Base-by-base conservation (phyloP, 1,140 invertebrate genomes). In the Brachionus calyciflorus region DNA sequence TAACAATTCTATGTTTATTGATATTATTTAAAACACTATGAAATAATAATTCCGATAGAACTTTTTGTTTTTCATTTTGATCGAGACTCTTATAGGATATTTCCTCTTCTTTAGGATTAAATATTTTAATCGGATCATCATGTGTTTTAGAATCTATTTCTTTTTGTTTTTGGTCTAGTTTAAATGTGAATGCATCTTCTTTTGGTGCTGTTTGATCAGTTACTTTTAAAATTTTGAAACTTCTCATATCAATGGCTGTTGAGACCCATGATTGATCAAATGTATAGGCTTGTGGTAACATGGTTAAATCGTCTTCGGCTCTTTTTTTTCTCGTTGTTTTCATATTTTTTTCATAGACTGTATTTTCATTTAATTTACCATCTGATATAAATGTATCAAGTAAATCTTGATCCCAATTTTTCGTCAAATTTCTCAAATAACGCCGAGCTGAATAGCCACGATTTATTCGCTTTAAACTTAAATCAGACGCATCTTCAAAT, bases 381-480 rank as follows among this genome's bases (percentile, higher is more conserved):
- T 73, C 69, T 26, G 69, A 73, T 65, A 73, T 73, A 55, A 73
- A 73, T 5, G 46, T 73, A 19, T 73, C 51, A 3, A 73, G 17
- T 21, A 73, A 19, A 30, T 49, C 46, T 21, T 73, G 69, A 49
- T 73, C 69, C 69, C 69, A 73, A 37, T 49, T 51, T 73, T 73
- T 73, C 17, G 69, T 73, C 21, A 73, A 55, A 51, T 49, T 73
- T 49, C 69, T 49, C 24, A 73, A 51, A 19, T 73, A 55, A 37
- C 46, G 69, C 7, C 69, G n/a, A 17, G 60, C 60, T 37, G 60
- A 65, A 44, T 44, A 65, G 1, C 60, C 60, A 9, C 60, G 60
- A 4, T 65, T 65, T 41, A 65, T 65, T 65, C 30, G 26, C 10
- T 60, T 60, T 19, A 17, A 9, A 37, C 37, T 60, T 19, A 37